Evolutionary conservation across 2,113 vertebrate genomes (phyloP).

Genomic region (Heteronetta atricapilla): DNA sequence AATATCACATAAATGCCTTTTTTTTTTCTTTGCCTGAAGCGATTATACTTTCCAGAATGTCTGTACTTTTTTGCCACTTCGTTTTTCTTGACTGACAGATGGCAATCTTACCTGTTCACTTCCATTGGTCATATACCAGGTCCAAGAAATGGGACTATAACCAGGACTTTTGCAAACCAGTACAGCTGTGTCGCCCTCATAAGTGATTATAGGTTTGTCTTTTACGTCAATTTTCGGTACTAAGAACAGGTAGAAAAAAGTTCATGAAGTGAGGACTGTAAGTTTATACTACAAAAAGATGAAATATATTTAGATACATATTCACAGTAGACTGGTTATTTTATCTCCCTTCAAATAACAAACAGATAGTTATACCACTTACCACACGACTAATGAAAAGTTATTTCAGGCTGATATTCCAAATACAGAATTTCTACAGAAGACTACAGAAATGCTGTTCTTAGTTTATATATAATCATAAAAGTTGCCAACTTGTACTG

Average conservation of each 20-base stretch:
- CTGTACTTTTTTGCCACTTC: not conserved
- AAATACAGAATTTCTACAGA: not conserved
- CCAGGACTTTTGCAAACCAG: constrained; percentile 58
- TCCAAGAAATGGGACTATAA: constrained; percentile 62
- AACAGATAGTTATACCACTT: not conserved
- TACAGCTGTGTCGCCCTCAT: constrained; percentile 63
- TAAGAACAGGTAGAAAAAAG: constrained; percentile 50
- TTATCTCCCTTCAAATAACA: not conserved
- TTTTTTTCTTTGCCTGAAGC: not conserved
- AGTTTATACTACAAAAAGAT: not conserved
- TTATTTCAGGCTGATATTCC: not conserved
- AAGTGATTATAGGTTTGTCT: constrained; percentile 67
- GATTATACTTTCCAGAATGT: not conserved
- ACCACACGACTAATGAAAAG: not conserved
- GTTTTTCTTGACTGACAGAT: not conserved
- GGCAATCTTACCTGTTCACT: constrained; percentile 68
- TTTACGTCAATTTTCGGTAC: constrained; percentile 69
- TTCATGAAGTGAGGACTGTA: not conserved
- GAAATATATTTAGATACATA: not conserved
- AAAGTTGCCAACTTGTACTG: not conserved
- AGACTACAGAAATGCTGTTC: not conserved
- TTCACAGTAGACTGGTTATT: not conserved
- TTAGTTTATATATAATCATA: not conserved
- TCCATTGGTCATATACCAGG: constrained; percentile 72
- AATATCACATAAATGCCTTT: not conserved